Conservation (phyloP, 2,113 vertebrate genomes). For the Perognathus longimembris region DNA sequence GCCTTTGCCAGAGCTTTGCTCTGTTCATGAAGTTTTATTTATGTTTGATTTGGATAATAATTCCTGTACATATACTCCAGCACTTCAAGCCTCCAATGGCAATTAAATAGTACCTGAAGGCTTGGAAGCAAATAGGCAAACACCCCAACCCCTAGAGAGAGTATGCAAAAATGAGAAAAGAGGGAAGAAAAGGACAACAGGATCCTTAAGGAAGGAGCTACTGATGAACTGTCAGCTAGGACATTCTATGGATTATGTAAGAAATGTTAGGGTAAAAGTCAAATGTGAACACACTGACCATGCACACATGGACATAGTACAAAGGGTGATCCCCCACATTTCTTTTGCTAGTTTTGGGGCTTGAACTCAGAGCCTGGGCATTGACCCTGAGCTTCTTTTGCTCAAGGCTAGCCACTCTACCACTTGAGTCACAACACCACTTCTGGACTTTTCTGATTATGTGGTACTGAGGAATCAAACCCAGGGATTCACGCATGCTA, state of each 20-base stretch:
- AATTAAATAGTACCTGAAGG: background rate
- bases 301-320: background rate
- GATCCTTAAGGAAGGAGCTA: background rate
- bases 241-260: background rate
- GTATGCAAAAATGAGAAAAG: background rate
- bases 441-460: too few species aligned
- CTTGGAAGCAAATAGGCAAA: background rate
- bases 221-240: background rate
- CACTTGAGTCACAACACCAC: too few species aligned
- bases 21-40: background rate
- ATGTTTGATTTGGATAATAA: constrained; percentile 32
- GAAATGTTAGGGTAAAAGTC: background rate
- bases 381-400: too few species aligned
- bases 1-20: constrained; percentile 26
- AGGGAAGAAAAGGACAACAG: background rate
- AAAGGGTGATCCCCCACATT: background rate
- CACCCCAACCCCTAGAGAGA: background rate
- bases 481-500: too few species aligned
- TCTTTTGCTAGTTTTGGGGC: too few species aligned
- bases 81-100: background rate
- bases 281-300: background rate
- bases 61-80: background rate
- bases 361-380: too few species aligned
- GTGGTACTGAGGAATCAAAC: too few species aligned
- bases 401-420: too few species aligned